phyloP scores from a whole-genome alignment of 92 coral and sea anemone species.

The Montipora capitata region DNA sequence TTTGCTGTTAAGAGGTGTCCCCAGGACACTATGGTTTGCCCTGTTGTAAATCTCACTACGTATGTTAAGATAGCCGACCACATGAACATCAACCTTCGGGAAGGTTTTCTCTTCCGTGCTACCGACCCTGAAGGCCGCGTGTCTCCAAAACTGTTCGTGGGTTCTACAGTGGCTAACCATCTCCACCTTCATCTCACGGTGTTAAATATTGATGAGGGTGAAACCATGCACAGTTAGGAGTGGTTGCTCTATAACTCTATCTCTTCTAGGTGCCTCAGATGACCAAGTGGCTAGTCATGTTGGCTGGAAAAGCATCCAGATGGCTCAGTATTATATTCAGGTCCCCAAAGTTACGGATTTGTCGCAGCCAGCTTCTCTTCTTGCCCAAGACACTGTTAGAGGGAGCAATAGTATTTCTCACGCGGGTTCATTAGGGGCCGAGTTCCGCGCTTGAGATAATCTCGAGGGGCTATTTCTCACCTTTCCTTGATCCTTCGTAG shows the following conservation, averaged over 20 bases:
- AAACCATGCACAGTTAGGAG: conserved; percentile 33
- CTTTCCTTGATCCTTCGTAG: no score
- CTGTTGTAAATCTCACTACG: no score
- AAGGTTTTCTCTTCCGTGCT: conserved; percentile 42
- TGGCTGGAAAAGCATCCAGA: no score
- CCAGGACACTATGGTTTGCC: conserved; percentile 2
- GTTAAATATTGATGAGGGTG: background rate
- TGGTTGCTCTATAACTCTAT: conserved; percentile 4
- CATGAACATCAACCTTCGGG: conserved; percentile 22
- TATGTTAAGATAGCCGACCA: conserved; percentile 16
- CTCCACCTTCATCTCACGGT: conserved; percentile 22
- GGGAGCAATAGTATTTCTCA: no score
- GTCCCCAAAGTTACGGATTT: background rate
- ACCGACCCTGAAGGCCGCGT: conserved; percentile 31
- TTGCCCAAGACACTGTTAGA: no score
- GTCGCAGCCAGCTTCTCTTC: background rate
- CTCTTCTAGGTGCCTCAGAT: no score
- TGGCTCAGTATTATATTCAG: background rate
- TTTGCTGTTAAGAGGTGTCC: conserved; percentile 23
- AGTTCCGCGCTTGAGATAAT: background rate
- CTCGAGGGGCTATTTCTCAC: background rate
- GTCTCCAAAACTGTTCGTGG: conserved; percentile 17
- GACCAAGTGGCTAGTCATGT: no score
- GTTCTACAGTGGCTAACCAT: conserved; percentile 38
- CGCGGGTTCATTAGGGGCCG: no score